A percentile compares a stretch with the other conserved stretches of the same genome.
phyloP scores from a whole-genome alignment of 2,113 vertebrate genomes.

The Acanthochromis polyacanthus region DNA sequence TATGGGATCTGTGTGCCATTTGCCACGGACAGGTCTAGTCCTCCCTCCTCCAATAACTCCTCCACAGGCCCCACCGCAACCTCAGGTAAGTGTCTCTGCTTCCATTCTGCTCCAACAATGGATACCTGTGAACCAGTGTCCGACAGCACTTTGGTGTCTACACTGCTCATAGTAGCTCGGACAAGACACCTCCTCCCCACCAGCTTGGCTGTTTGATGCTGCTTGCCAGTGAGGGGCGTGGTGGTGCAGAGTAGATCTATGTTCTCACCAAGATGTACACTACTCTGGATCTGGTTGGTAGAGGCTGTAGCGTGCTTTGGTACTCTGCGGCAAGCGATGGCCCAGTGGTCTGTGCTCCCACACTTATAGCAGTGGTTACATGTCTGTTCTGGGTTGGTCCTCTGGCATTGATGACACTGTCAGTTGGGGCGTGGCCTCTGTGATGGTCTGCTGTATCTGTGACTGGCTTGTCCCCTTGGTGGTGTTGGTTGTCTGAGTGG shows the following conservation, averaged over 20 bases:
- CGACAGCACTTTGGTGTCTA: not conserved
- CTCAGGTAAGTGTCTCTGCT: not conserved
- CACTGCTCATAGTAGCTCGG: not conserved
- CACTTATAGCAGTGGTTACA: slow-evolving; percentile 40
- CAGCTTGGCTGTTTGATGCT: not conserved
- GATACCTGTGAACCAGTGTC: slow-evolving; percentile 19
- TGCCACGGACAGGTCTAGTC: not conserved
- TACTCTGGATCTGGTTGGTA: not conserved
- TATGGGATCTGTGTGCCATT: slow-evolving; percentile 22
- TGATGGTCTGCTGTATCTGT: not conserved
- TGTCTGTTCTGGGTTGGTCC: slow-evolving; percentile 1
- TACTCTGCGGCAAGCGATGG: not conserved
- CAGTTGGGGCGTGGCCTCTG: not conserved
- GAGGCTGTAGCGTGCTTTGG: not conserved
- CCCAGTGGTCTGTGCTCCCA: slow-evolving; percentile 25
- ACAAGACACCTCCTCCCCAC: slow-evolving; percentile 20
- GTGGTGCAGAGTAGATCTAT: not conserved
- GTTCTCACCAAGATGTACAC: not conserved
- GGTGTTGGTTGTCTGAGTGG: accelerated
- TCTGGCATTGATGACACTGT: not conserved
- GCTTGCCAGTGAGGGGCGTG: not conserved
- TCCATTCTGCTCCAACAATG: slow-evolving; percentile 9
- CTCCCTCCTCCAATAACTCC: slow-evolving; percentile 21
- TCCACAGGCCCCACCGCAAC: slow-evolving; percentile 13
- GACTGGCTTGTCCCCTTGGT: not conserved